These are phyloP conservation scores for Drosophila elegans DNA, from an alignment of 1,140 invertebrate genomes.

Conservation along the genomic window DNA sequence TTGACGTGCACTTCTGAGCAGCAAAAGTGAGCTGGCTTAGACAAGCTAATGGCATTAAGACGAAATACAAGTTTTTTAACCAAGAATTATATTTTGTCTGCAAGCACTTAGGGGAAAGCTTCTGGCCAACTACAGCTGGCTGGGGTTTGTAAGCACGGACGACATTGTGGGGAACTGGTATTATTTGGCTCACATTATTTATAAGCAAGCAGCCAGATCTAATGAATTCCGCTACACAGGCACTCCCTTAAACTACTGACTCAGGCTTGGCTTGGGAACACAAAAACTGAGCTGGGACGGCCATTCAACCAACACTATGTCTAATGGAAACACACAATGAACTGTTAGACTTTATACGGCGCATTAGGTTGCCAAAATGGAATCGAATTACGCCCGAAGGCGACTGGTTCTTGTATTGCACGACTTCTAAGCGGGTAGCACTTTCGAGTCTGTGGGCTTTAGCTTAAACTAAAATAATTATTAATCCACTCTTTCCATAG, in stretches of 20 bases:
- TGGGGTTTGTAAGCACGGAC: slow-evolving; percentile 7
- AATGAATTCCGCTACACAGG: slow-evolving; percentile 29
- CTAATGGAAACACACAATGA: neutral
- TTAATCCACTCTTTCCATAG: slow-evolving; percentile 25
- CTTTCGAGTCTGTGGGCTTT: slow-evolving; percentile 20
- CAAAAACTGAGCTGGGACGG: slow-evolving; percentile 4
- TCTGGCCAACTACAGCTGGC: slow-evolving; percentile 22
- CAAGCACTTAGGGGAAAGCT: slow-evolving; percentile 11
- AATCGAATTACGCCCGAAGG: slow-evolving; percentile 28
- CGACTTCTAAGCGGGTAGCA: slow-evolving; percentile 3
- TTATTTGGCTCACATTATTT: slow-evolving; percentile 54
- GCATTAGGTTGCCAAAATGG: slow-evolving; percentile 42
- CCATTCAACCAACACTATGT: neutral
- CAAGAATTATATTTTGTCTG: slow-evolving; percentile 57
- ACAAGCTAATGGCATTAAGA: slow-evolving; percentile 34
- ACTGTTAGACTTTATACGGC: slow-evolving; percentile 35
- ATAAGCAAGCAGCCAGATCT: slow-evolving; percentile 28
- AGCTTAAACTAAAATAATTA: slow-evolving; percentile 34
- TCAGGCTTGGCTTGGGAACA: slow-evolving; percentile 8
- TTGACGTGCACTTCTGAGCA: slow-evolving; percentile 25
- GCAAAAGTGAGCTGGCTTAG: slow-evolving; percentile 13
- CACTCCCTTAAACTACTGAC: slow-evolving; percentile 41
- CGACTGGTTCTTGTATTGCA: slow-evolving; percentile 10
- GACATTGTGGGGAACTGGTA: slow-evolving; percentile 32
- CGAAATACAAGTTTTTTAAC: slow-evolving; percentile 54